Base-by-base conservation (phyloP, 1,140 invertebrate species). In the Aphelinus certus region DNA sequence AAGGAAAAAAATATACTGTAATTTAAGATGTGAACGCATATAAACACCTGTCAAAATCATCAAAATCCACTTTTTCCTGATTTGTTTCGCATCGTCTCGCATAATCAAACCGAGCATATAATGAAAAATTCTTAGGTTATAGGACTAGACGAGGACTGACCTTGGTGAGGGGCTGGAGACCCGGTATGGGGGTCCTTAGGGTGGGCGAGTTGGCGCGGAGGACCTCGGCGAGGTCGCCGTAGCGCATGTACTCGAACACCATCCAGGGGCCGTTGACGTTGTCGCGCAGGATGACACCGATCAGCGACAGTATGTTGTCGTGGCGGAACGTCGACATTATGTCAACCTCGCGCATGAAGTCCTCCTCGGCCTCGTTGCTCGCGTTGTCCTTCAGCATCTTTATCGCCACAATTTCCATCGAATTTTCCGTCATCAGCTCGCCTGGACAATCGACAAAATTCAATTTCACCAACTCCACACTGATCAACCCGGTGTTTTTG, bases 201-300 rank as follows among this genome's bases (percentile, higher is more conserved):
- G 85, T 83, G 7, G 86, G 84, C 1, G 90, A 90, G 70, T 93
- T 95, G 45, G 89, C 90, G 63, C 96, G 86, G 6, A 98, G 84
- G 1, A 97, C 91, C 73, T 95, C 93, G 0, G 95, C 94, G 58
- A 98, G 88, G 83, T 98, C 96, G 0, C 96, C 96, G 84, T 94
- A 91, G 42, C 93, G 91, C 96, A 98, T 98, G 81, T 92, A 97
- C 83, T 98, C 96, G 83, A 97, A 98, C 2, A 98, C 91, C 95
- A 97, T 96, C 92, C 95, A 97, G 0, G 95, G 96, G 76, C 90
- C 92, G 48, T 91, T 90, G 6, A 86, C 90, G 1, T 88, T 88
- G 65, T 94, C 95, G 89, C 90, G 91, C 9, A 92, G 89, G 1
- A 95, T 94, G 4, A 96, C 92, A 75, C 95, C 95, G 60, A 95